phyloP scores from a whole-genome alignment of 2,888 invertebrate genomes.

The Amphipyra berbera region DNA sequence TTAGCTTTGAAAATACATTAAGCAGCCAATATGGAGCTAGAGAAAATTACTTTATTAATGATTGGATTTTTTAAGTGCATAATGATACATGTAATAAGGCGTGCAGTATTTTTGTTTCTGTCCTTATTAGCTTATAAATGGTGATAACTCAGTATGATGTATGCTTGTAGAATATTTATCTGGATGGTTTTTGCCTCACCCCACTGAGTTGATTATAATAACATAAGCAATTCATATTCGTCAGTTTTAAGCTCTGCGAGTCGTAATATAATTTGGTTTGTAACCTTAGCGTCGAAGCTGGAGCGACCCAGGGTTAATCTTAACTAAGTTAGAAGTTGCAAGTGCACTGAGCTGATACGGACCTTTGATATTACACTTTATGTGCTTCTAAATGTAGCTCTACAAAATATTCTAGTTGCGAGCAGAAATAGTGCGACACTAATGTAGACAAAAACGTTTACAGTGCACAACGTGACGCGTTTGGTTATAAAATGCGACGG shows the following conservation, averaged over 20 bases:
- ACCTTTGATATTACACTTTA: conserved; percentile 54
- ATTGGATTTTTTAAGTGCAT: conserved; percentile 57
- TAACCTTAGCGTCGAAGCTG: conserved; percentile 34
- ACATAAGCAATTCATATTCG: conserved; percentile 28
- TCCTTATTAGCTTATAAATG: conserved; percentile 20
- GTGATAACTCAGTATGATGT: conserved; percentile 18
- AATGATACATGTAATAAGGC: conserved; percentile 39
- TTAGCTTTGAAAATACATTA: conserved; percentile 70
- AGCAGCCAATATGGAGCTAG: conserved; percentile 61
- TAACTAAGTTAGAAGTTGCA: conserved; percentile 60
- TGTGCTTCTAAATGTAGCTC: conserved; percentile 36
- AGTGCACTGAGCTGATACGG: conserved; percentile 52
- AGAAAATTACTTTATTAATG: conserved; percentile 71
- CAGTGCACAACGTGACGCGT: conserved; percentile 42
- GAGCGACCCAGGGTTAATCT: conserved; percentile 47
- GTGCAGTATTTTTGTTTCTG: conserved; percentile 29
- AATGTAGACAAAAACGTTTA: conserved; percentile 53
- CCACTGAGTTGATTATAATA: conserved; percentile 23
- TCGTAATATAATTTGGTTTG: conserved; percentile 49
- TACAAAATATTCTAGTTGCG: conserved; percentile 31
- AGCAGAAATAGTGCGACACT: conserved; percentile 21
- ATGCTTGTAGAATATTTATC: not conserved
- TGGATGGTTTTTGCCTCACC: not conserved
- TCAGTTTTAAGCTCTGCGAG: conserved; percentile 39
- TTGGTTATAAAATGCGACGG: conserved; percentile 40